Conservation (phyloP, 2,888 invertebrate genomes). For the Reticulitermes lucifugus region DNA sequence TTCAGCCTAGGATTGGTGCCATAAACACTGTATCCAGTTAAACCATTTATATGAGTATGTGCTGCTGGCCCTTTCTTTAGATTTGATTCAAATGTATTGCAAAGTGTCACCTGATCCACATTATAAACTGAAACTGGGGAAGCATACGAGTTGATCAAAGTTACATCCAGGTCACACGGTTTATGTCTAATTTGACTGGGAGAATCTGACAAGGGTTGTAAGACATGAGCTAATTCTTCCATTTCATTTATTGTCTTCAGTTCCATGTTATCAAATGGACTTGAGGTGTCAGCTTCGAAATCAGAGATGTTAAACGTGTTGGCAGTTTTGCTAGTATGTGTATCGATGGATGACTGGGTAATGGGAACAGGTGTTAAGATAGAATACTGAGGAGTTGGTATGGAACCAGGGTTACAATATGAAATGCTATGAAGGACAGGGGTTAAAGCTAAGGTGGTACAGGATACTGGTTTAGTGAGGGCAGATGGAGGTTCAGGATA, state of each 20-base stretch:
- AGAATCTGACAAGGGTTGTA: conserved; percentile 53
- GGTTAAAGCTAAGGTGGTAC: not conserved
- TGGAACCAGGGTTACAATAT: conserved; percentile 27
- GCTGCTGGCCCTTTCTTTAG: conserved; percentile 32
- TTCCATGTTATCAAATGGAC: conserved; percentile 94
- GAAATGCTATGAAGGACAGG: conserved; percentile 7
- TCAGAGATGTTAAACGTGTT: conserved; percentile 71
- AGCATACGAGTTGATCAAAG: not conserved
- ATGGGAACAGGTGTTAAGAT: conserved; percentile 54
- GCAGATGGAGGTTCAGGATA: conserved; percentile 13
- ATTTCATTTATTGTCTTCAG: conserved; percentile 93
- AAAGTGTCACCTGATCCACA: conserved; percentile 33
- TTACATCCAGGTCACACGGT: not conserved
- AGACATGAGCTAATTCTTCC: conserved; percentile 89
- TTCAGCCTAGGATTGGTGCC: conserved; percentile 46
- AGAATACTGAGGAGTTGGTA: conserved; percentile 41
- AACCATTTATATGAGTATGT: conserved; percentile 47
- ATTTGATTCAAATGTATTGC: conserved; percentile 36
- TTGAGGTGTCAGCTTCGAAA: conserved; percentile 92
- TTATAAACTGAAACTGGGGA: conserved; percentile 18
- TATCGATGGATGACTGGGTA: conserved; percentile 22
- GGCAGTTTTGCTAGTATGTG: conserved; percentile 30
- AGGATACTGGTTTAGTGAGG: not conserved
- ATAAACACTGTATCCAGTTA: conserved; percentile 47
- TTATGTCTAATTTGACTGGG: conserved; percentile 23